Percentiles rank a stretch among this genome's conserved stretches.
Conservation (phyloP, 2,113 vertebrate genomes). For the Megaptera novaeangliae region DNA sequence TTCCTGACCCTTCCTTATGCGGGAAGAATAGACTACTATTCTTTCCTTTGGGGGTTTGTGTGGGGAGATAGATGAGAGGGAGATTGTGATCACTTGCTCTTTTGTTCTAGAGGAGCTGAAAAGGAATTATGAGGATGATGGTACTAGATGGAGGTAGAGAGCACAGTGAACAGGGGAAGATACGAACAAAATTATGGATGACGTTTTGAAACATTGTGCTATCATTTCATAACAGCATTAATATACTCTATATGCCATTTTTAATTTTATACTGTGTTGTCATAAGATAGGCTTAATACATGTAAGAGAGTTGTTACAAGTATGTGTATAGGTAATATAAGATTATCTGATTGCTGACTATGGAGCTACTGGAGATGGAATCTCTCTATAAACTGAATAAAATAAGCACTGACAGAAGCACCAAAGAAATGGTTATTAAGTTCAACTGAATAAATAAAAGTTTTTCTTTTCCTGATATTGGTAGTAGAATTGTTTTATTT, state of each 20-base stretch:
- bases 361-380: neutral
- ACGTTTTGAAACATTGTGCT: neutral
- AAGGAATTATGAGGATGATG: neutral
- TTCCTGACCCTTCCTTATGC: neutral
- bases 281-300: neutral
- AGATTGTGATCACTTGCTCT: neutral
- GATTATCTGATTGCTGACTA: neutral
- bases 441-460: neutral
- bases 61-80: neutral
- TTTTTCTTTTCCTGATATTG: neutral
- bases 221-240: neutral
- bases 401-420: neutral
- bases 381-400: neutral
- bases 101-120: neutral
- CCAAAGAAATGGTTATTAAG: neutral
- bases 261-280: neutral
- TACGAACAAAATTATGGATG: neutral
- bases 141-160: neutral
- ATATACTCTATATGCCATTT: neutral
- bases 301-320: neutral
- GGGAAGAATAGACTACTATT: neutral
- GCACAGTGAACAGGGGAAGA: neutral
- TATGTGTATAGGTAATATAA: neutral
- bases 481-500: neutral
- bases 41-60: neutral